These are phyloP conservation scores for chimpanzee (Pan troglodytes) DNA, from an alignment of 2,113 vertebrate species.

Conservation along the genomic window NHGRI_mPanTro3-v2.1_pri NC_072409.2:64534001-64534500, in stretches of 20 bases:
- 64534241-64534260: neutral
- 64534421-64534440: neutral
- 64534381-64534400: neutral
- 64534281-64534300: neutral
- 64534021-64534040: neutral
- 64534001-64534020: neutral
- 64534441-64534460: neutral
- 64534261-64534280: neutral
- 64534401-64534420: neutral
- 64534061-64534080: constrained; percentile 37
- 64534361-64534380: neutral
- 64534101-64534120: constrained; percentile 48
- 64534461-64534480: neutral
- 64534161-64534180: neutral
- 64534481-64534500: neutral
- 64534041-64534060: constrained; percentile 64
- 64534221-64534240: neutral
- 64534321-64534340: neutral
- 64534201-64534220: neutral
- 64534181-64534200: neutral
- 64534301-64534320: neutral
- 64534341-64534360: neutral
- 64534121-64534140: constrained; percentile 46
- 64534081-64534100: constrained; percentile 37
- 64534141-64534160: constrained; percentile 36